Percentiles rank a stretch among this genome's conserved stretches.
phyloP scores from a whole-genome alignment of 2,113 vertebrate genomes.

The Gallinago paraguaiae region DNA sequence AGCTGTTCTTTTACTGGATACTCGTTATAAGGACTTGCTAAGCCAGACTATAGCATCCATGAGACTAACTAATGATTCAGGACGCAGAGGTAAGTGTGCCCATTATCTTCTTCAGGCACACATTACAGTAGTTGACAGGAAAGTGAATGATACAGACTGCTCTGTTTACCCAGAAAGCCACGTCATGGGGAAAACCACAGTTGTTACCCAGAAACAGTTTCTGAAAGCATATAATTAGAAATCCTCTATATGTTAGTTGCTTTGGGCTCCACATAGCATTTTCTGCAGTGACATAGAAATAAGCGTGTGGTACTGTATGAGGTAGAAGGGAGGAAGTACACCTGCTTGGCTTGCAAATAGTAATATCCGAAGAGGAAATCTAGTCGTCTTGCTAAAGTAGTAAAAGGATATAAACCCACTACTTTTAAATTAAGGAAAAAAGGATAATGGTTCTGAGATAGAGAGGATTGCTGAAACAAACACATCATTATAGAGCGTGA shows the following conservation, averaged over 20 bases:
- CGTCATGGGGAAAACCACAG: not conserved
- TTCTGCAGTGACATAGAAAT: not conserved
- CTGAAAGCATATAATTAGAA: not conserved
- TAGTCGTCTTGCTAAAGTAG: not conserved
- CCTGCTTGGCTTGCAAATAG: not conserved
- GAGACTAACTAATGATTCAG: not conserved
- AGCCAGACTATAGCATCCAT: not conserved
- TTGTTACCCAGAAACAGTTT: not conserved
- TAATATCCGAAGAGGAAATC: not conserved
- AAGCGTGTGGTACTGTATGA: not conserved
- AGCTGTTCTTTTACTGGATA: not conserved
- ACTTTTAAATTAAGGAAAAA: not conserved
- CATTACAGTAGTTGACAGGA: not conserved
- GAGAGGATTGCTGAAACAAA: not conserved
- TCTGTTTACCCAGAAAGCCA: not conserved
- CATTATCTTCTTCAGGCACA: not conserved
- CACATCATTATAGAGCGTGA: not conserved
- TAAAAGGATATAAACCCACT: not conserved
- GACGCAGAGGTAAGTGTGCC: not conserved
- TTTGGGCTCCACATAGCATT: not conserved
- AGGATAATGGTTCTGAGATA: not conserved
- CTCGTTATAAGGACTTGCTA: not conserved
- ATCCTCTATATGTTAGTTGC: not conserved
- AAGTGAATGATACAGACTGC: not conserved
- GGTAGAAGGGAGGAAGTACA: not conserved